Percentiles rank a stretch among this genome's conserved stretches.
Conservation (phyloP, 2,113 vertebrate species). For the Gallinago jamesoni region DNA sequence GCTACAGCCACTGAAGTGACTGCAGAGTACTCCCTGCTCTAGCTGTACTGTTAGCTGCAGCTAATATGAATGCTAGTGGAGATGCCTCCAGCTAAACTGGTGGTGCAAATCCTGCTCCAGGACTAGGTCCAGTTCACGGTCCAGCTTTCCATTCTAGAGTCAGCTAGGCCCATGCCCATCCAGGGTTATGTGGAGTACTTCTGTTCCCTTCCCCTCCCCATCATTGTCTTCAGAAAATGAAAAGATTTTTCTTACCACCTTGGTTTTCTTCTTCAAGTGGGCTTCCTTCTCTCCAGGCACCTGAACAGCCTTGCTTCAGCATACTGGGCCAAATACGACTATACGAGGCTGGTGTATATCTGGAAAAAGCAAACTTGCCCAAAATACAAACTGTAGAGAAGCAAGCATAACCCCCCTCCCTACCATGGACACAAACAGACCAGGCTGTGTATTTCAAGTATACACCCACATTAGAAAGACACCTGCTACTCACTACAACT, state of each 20-base stretch:
- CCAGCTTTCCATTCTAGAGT: background rate
- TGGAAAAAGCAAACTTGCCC: background rate
- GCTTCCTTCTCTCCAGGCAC: background rate
- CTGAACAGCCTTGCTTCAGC: background rate
- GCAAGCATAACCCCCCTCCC: background rate
- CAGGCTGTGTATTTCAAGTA: background rate
- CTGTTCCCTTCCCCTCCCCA: no score
- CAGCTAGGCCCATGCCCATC: no score
- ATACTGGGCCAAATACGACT: accelerated
- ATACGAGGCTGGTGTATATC: accelerated
- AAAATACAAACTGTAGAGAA: background rate
- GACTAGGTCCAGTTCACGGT: background rate
- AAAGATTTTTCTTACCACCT: background rate
- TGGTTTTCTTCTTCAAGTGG: background rate
- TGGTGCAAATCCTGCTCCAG: background rate
- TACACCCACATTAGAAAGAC: background rate
- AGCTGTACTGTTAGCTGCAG: no score
- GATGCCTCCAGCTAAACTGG: background rate
- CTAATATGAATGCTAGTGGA: background rate
- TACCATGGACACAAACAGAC: accelerated
- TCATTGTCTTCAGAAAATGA: background rate
- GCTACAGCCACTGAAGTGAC: background rate
- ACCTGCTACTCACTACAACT: background rate
- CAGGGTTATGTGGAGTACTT: background rate
- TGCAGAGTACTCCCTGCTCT: background rate